phyloP scores from a whole-genome alignment of 2,888 invertebrate species.

The Mimas tiliae region DNA sequence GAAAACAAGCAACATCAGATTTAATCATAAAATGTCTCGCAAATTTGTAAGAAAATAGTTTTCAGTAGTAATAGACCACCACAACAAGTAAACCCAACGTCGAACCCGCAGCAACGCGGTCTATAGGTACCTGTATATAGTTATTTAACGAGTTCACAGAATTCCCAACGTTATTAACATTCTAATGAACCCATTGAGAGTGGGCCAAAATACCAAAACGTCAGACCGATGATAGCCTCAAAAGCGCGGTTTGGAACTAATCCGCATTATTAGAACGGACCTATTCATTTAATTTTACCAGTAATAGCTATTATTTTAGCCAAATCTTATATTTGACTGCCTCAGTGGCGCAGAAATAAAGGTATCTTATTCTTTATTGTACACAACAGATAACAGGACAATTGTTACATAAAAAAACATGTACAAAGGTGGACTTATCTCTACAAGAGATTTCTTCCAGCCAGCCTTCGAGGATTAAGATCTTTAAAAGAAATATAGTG shows the following conservation, averaged over 20 bases:
- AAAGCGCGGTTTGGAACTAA: constrained; percentile 26
- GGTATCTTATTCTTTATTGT: no score
- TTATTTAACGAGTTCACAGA: constrained; percentile 7
- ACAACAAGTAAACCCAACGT: neutral
- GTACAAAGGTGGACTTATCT: no score
- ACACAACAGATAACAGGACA: no score
- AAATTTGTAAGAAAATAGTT: no score
- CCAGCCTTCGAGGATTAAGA: no score
- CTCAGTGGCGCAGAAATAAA: no score
- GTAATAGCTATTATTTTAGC: neutral
- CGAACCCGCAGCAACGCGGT: neutral
- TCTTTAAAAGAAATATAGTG: no score
- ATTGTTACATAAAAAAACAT: no score
- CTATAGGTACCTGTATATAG: neutral
- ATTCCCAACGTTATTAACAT: constrained; percentile 37
- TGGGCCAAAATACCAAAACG: constrained; percentile 34
- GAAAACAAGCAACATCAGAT: no score
- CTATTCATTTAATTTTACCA: constrained; percentile 15
- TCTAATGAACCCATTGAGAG: constrained; percentile 33
- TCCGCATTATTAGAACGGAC: constrained; percentile 33
- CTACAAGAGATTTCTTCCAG: no score
- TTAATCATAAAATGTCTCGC: no score
- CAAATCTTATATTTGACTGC: neutral
- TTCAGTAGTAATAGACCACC: neutral
- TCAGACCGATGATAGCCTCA: constrained; percentile 28